A percentile compares a stretch with the other conserved stretches of the same genome.
phyloP scores from a whole-genome alignment of 1,140 invertebrate genomes.

The Drosophila cardini region DNA sequence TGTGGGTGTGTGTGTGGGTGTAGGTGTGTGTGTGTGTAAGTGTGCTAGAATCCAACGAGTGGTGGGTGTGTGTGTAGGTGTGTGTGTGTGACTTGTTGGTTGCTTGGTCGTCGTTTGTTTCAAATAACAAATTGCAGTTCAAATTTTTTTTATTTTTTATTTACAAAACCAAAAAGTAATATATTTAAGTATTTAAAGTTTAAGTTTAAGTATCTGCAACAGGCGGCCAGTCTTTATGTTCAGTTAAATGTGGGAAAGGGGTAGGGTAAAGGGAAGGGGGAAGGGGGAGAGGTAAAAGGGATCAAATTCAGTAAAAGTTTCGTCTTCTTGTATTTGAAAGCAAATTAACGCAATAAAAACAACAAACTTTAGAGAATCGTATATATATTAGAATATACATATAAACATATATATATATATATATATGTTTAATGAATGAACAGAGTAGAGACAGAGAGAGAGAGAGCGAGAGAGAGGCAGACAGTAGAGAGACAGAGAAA shows the following conservation, averaged over 20 bases:
- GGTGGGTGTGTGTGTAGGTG: slow-evolving; percentile 32
- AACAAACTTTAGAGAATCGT: slow-evolving; percentile 56
- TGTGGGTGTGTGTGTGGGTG: slow-evolving; percentile 30
- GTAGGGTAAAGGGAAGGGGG: background rate
- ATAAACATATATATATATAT: slow-evolving; percentile 45
- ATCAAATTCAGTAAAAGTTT: background rate
- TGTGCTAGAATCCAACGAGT: slow-evolving; percentile 46
- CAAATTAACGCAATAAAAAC: slow-evolving; percentile 71
- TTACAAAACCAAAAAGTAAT: slow-evolving; percentile 84
- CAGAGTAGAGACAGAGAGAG: slow-evolving; percentile 49
- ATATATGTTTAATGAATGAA: slow-evolving; percentile 41
- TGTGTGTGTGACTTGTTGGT: slow-evolving; percentile 57
- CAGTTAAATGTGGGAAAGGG: background rate
- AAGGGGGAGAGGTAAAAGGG: background rate
- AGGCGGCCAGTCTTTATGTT: slow-evolving; percentile 36
- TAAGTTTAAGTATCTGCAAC: slow-evolving; percentile 27
- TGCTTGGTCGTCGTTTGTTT: slow-evolving; percentile 57
- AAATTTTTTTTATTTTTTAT: slow-evolving; percentile 55
- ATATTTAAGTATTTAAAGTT: slow-evolving; percentile 42
- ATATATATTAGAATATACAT: slow-evolving; percentile 56
- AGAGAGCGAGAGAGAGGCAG: slow-evolving; percentile 30
- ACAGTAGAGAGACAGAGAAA: slow-evolving; percentile 20
- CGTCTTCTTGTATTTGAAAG: slow-evolving; percentile 38
- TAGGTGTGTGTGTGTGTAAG: slow-evolving; percentile 28
- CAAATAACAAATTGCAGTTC: slow-evolving; percentile 40